Evolutionary conservation across 1,140 invertebrate genomes (phyloP).

Genomic region (Bacillus rossius): DNA sequence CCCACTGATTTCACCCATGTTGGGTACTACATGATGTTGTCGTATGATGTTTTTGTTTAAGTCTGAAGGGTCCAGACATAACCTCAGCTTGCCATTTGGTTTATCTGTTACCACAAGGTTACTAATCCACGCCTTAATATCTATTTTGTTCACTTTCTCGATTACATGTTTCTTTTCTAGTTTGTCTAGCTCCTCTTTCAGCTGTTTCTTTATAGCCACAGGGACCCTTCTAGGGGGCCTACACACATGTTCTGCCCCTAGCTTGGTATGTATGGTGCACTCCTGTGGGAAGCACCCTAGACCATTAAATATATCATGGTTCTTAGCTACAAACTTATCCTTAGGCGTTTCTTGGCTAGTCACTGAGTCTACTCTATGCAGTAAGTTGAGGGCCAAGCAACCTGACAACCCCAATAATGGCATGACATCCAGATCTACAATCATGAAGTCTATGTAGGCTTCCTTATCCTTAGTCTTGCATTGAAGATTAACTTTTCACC

Average conservation of each 20-base stretch:
- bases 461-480: too few species aligned
- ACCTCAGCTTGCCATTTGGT: slow-evolving; percentile 29
- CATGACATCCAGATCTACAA: too few species aligned
- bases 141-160: slow-evolving; percentile 13
- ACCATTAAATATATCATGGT: slow-evolving; percentile 18
- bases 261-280: slow-evolving; percentile 15
- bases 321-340: slow-evolving; percentile 6
- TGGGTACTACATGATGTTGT: slow-evolving; percentile 17
- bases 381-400: too few species aligned
- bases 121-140: slow-evolving; percentile 29
- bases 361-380: too few species aligned
- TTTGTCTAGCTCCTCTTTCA: slow-evolving; percentile 23
- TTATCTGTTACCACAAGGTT: slow-evolving; percentile 35
- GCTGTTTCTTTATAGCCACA: slow-evolving; percentile 16
- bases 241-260: slow-evolving; percentile 18
- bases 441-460: too few species aligned
- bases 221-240: slow-evolving; percentile 22
- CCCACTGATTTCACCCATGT: slow-evolving; percentile 9
- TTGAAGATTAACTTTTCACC: too few species aligned
- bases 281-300: slow-evolving; percentile 17
- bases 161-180: slow-evolving; percentile 19
- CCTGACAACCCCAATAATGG: too few species aligned
- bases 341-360: background rate
- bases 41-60: slow-evolving; percentile 15
- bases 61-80: slow-evolving; percentile 37